Conservation (phyloP, 1,140 invertebrate genomes). For the Leptinotarsa texana region DNA sequence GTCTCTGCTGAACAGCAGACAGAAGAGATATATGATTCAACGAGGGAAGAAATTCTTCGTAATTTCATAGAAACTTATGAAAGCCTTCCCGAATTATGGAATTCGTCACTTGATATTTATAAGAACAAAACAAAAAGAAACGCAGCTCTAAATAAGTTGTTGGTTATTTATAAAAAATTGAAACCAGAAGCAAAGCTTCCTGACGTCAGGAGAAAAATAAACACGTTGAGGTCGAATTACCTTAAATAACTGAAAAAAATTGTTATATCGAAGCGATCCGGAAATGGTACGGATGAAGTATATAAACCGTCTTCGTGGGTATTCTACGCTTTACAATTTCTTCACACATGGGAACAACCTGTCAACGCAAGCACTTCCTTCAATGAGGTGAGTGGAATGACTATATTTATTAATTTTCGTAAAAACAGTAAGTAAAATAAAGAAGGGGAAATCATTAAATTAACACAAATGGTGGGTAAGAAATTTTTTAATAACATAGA, state of each 20-base stretch:
- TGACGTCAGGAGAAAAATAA: slow-evolving; percentile 27
- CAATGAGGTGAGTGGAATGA: background rate
- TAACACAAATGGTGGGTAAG: background rate
- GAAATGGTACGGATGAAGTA: slow-evolving; percentile 7
- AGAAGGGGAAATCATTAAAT: background rate
- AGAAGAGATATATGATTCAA: background rate
- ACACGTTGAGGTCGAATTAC: slow-evolving; percentile 26
- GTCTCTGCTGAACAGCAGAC: background rate
- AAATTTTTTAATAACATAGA: background rate
- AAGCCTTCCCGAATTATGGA: background rate
- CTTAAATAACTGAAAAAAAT: slow-evolving; percentile 27
- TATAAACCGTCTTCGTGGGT: slow-evolving; percentile 13
- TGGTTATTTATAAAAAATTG: slow-evolving; percentile 24
- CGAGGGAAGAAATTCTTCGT: background rate
- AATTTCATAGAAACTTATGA: slow-evolving; percentile 1
- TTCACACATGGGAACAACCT: slow-evolving; percentile 5
- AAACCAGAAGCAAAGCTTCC: slow-evolving; percentile 22
- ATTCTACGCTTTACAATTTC: slow-evolving; percentile 10
- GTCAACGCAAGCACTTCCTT: background rate
- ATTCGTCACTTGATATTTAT: background rate
- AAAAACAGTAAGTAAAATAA: background rate
- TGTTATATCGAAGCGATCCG: slow-evolving; percentile 4
- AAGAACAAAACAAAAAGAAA: slow-evolving; percentile 25
- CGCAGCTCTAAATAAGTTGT: slow-evolving; percentile 26
- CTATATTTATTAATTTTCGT: background rate